Evolutionary conservation across 1,140 invertebrate species (phyloP), one percentile per base, ranked within the genome.

Genomic region (Dendroctonus valens): DNA sequence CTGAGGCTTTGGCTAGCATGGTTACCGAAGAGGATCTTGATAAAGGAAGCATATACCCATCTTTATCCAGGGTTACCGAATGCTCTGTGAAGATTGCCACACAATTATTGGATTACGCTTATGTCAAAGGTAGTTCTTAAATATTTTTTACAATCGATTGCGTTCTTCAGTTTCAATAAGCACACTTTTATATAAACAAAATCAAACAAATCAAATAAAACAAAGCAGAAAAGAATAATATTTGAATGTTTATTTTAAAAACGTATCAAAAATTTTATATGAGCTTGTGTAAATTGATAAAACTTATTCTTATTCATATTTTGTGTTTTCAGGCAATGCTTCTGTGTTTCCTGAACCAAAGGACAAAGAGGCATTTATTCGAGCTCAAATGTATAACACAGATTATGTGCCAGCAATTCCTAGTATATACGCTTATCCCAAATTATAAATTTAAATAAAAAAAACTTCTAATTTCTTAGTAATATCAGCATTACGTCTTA

Each of bases 21-120:
- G 95, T 98, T 0, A 88, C 87, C 6, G 84, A 93, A 55, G 83
- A 85, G 6, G 91, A 99, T 80, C 81, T 99, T 44, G 84, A 83
- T 0, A 86, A 86, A 61, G 97, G 97, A n/a, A 90, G 93, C 69
- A 84, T 99, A 37, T 99, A 99, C 78, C 98, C 98, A 11, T 94
- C 96, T 0, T 81, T 99, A 7, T 81, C 84, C n/a, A 86, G 88
- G 12, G 96, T 99, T 73, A 86, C 89, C 67, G 87, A 92, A 52
- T 93, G 96, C 55, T 99, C 96, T 0, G 72, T 96, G 3, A 84
- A 86, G 69, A 97, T 99, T 71, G 97, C 96, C 6, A 84, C 86
- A 5, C 84, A 87, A 71, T 81, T 98, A 64, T 89, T 92, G 39
- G 86, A 95, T 67, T 91, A 93, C 78, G 92, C 94, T n/a, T 99